Conservation (phyloP, 30 jellyfish, hydroid and myxozoan species). For the Aurelia coerulea region DNA sequence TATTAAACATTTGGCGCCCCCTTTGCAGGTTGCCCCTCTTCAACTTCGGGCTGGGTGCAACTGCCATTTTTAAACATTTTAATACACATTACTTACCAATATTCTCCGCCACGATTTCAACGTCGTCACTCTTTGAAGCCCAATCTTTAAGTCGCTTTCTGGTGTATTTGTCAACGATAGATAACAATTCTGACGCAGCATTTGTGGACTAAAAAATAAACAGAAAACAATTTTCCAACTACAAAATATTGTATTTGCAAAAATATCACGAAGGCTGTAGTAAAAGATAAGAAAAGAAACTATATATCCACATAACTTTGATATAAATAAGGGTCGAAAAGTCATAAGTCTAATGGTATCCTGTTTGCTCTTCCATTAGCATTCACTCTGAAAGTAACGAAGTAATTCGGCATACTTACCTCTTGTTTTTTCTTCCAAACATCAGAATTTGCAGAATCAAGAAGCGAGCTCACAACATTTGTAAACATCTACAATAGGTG, state of each 20-base stretch:
- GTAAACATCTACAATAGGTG: slow-evolving; percentile 68
- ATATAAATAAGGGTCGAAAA: no score
- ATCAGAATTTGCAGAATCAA: slow-evolving; percentile 30
- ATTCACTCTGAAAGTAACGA: no score
- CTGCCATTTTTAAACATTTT: no score
- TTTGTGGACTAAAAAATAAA: neutral
- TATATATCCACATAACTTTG: no score
- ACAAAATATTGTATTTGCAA: neutral
- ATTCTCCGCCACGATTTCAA: slow-evolving; percentile 37
- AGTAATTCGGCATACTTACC: slow-evolving; percentile 20
- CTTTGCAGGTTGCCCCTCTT: no score
- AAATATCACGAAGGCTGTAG: no score
- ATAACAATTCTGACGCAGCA: slow-evolving; percentile 36
- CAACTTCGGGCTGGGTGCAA: no score
- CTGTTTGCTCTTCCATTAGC: no score
- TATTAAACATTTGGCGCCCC: no score
- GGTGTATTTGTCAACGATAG: slow-evolving; percentile 44
- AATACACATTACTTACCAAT: slow-evolving; percentile 14
- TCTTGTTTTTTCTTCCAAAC: slow-evolving; percentile 76
- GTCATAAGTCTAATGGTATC: no score
- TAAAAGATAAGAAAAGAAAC: no score
- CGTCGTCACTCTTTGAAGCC: neutral
- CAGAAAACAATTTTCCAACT: neutral
- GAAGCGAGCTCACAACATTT: slow-evolving; percentile 68
- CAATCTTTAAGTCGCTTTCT: slow-evolving; percentile 19